Conservation (phyloP, 2,888 invertebrate genomes). For the Protophormia terraenovae region DNA sequence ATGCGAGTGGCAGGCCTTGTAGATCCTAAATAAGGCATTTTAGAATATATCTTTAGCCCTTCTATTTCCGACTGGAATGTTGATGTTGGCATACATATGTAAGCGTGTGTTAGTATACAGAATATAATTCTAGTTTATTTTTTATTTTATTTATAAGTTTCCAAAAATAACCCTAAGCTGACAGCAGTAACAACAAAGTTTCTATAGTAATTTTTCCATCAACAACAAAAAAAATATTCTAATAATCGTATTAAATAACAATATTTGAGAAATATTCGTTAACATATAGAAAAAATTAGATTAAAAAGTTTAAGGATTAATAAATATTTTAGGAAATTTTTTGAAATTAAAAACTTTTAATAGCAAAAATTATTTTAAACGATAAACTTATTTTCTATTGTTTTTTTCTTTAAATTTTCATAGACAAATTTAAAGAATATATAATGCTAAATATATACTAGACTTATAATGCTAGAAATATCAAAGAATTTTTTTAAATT, state of each 20-base stretch:
- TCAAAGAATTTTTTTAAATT: too few relatives aligned
- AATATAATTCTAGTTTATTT: background rate
- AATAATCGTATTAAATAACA: slow-evolving; percentile 11
- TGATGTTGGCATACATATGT: background rate
- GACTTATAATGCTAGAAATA: too few relatives aligned
- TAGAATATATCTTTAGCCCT: too few relatives aligned
- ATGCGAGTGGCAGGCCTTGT: too few relatives aligned
- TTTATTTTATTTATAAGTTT: slow-evolving; percentile 27
- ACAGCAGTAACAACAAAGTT: slow-evolving; percentile 24
- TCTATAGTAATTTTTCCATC: slow-evolving; percentile 1
- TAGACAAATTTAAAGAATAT: background rate
- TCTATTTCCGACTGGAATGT: too few relatives aligned
- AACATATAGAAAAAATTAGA: slow-evolving; percentile 10
- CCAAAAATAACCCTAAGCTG: slow-evolving; percentile 42
- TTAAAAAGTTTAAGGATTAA: slow-evolving; percentile 33
- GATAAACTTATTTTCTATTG: background rate
- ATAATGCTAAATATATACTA: too few relatives aligned
- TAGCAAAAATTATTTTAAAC: background rate
- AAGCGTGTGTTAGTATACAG: background rate
- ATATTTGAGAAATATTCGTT: background rate
- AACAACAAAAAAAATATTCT: background rate
- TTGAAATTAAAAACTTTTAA: slow-evolving; percentile 8
- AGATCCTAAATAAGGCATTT: too few relatives aligned
- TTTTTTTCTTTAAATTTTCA: background rate
- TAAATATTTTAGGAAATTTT: slow-evolving; percentile 8